Evolutionary conservation across 2,888 invertebrate genomes (phyloP), one percentile per base, ranked within the genome.

Genomic region (Ophioninae sp.): DNA sequence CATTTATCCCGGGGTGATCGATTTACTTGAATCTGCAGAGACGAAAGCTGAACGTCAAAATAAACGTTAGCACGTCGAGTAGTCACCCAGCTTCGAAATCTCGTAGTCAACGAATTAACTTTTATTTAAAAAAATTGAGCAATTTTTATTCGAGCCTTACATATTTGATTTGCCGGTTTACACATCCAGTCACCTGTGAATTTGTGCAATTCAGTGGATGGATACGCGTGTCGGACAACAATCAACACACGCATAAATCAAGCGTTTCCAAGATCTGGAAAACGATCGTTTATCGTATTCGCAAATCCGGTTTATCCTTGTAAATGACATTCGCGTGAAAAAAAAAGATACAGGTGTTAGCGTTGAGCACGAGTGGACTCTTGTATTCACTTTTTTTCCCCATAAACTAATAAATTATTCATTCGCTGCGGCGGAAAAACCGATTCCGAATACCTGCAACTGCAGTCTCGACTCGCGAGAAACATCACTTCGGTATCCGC

Each of bases 211-310:
- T 30, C 17, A 58, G 51, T 56, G 17, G n/a, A 71, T 8, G 13
- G n/a, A 59, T 20, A n/a, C 7, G 17, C 6, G 39, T 67, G 65
- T 37, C 13, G 61, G 71, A 73, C 23, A 72, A 72, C 61, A 23
- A 65, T 77, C 8, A 44, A 65, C 78, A 69, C 65, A 77, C 74
- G 9, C 23, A 41, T 41, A 58, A 63, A 63, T 69, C 30, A 44
- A 75, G 71, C 59, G 41, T 58, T 58, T 72, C 41, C 39, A 30
- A 67, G 22, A 20, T 39, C 59, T 22, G 41, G 3, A 23, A 58
- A 6, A 41, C 61, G 13, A 39, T 72, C 37, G 69, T 20, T 20
- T 23, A 56, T 61, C 20, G 41, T 41, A 61, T 41, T 61, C 39
- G 22, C 20, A 61, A 63, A 77, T 77, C 51, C 68, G 51, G 68